A percentile compares a stretch with the other conserved stretches of the same genome.
phyloP scores from a whole-genome alignment of 2,888 invertebrate genomes.

The Parnassius mnemosyne region DNA sequence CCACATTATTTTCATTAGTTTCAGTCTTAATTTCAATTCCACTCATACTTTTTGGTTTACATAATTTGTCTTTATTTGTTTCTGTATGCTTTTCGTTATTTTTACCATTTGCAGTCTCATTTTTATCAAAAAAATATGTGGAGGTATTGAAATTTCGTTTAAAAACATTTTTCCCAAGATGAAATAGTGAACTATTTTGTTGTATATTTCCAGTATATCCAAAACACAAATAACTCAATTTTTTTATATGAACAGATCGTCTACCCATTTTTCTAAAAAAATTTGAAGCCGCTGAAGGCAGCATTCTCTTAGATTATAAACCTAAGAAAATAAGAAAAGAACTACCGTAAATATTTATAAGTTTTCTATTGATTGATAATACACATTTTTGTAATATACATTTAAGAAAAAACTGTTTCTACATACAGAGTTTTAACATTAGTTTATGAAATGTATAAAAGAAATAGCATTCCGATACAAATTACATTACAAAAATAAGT shows the following conservation, averaged over 20 bases:
- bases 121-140: conserved; percentile 49
- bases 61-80: conserved; percentile 38
- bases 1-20: conserved; percentile 55
- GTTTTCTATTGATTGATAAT: neutral
- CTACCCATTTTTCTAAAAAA: conserved; percentile 62
- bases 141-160: conserved; percentile 53
- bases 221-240: conserved; percentile 51
- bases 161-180: conserved; percentile 32
- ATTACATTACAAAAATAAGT: no score
- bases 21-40: conserved; percentile 70
- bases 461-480: no score
- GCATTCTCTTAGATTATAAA: conserved; percentile 45
- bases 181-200: conserved; percentile 37
- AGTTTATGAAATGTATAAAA: no score
- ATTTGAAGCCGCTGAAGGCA: conserved; percentile 58
- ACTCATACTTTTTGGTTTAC: conserved; percentile 45
- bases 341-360: neutral
- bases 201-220: conserved; percentile 41
- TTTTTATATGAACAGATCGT: conserved; percentile 53
- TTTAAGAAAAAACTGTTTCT: neutral
- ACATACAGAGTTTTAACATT: neutral
- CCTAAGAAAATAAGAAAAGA: conserved; percentile 9
- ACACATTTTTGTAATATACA: no score
- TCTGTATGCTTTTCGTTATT: conserved; percentile 31
- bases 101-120: conserved; percentile 40